Base-by-base conservation (phyloP, 2,113 vertebrate species). In the Anguilla japonica region DNA sequence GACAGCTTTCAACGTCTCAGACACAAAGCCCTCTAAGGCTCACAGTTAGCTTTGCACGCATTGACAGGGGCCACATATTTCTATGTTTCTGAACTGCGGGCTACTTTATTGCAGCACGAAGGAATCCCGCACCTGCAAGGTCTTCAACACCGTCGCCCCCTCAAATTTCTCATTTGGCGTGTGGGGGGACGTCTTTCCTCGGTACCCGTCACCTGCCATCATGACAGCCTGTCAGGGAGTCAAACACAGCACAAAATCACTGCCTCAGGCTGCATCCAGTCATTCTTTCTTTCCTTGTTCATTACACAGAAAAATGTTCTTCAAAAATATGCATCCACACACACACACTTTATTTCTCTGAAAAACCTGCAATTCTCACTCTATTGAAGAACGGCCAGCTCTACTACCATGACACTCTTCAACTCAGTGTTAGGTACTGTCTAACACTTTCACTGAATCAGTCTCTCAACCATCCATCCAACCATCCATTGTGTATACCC, bases 91-190 rank as follows among this genome's bases (percentile, higher is more conserved):
- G 34, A 41, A 53, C 13, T 53, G 13, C 29, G 39, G 29, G 78
- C 22, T 79, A 39, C n/a, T 79, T 26, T 13, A 79, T 34, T 9
- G 16, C 15, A 18, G 41, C 16, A 4, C 14, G 3, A n/a, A 26
- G 18, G 39, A 8, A 79, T 40, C 9, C 75, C 40, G n/a, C 92
- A 99, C 98, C 96, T 97, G 96, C 85, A 99, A 95, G 2, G 98
- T 97, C 92, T 98, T 99, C 71, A 99, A 94, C 14, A 99, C 98
- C 0, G 98, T 99, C 39, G 98, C 97, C 11, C 98, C 98, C 95
- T 99, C 98, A 88, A 99, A 99, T 90, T 93, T 98, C 90, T 99
- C 98, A 8, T 99, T 99, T 0, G 98, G 98, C 0, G 98, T 99
- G 89, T 99, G 98, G 0, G 98, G 98, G 34, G 98, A 99, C 82